Percentiles rank a stretch among this genome's conserved stretches.
Evolutionary conservation across 2,797 vertebrate genomes (phyloP).

Genomic region (Meriones psammophilus): DNA sequence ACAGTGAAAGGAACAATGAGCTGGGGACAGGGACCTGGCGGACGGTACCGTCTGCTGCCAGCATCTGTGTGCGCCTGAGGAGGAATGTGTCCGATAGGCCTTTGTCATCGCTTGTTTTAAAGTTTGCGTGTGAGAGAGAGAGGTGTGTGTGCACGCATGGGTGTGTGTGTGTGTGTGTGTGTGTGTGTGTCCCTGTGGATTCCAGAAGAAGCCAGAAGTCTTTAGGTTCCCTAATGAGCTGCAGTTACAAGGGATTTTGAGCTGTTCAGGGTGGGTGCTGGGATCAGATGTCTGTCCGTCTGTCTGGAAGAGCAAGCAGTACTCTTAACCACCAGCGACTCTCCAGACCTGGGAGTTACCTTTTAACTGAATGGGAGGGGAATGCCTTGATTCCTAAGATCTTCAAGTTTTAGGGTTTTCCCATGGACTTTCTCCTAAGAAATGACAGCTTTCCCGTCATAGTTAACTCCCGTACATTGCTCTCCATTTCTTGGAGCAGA

Average conservation of each 20-base stretch:
- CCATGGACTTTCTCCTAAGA: not conserved
- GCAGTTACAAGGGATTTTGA: no score
- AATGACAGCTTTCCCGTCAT: not conserved
- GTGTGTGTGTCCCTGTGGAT: not conserved
- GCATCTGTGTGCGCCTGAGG: not conserved
- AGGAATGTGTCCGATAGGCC: not conserved
- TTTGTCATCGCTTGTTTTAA: not conserved
- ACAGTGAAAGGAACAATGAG: conserved; percentile 4
- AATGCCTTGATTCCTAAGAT: not conserved
- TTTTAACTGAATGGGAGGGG: not conserved
- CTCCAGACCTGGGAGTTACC: not conserved
- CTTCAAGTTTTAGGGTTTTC: not conserved
- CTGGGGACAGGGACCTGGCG: not conserved
- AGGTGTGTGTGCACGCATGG: not conserved
- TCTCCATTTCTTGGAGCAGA: conserved; percentile 7
- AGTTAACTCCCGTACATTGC: not conserved
- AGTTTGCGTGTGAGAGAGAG: not conserved
- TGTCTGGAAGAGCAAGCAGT: not conserved
- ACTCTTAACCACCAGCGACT: not conserved
- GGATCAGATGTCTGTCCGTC: no score
- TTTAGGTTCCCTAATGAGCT: not conserved
- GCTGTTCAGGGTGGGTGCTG: no score
- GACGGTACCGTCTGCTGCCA: not conserved
- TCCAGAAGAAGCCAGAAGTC: no score
- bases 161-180: no score